phyloP scores from a whole-genome alignment of 2,113 vertebrate genomes.

The Speoplatyrhinus poulsoni region DNA sequence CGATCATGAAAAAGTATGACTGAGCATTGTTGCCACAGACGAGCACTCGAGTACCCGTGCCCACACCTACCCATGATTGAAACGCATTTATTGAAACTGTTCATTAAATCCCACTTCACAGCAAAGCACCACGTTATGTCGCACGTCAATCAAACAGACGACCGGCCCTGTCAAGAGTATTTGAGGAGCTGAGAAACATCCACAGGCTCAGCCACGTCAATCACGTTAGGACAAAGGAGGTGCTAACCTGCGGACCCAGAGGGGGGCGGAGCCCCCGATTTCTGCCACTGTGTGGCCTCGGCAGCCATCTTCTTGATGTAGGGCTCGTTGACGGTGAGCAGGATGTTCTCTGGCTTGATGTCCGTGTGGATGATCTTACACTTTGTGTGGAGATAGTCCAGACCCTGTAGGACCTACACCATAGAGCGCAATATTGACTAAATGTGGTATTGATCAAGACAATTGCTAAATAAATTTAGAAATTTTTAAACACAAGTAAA shows the following conservation, averaged over 20 bases:
- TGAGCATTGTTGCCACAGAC: too few relatives aligned
- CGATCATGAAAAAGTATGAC: too few relatives aligned
- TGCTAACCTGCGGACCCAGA: constrained; percentile 91
- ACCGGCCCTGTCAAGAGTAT: not conserved
- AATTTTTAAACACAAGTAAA: too few relatives aligned
- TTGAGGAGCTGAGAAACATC: not conserved
- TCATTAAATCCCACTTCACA: not conserved
- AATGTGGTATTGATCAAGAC: too few relatives aligned
- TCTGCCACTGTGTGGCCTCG: constrained; percentile 95
- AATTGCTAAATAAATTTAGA: too few relatives aligned
- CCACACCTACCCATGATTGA: not conserved
- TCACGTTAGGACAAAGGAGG: constrained; percentile 18
- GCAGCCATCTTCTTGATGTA: constrained; percentile 92
- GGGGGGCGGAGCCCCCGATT: constrained; percentile 89
- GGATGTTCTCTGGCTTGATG: constrained; percentile 96
- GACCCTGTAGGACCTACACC: constrained; percentile 89
- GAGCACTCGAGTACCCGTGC: too few relatives aligned
- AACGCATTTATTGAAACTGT: not conserved
- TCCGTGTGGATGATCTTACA: constrained; percentile 98
- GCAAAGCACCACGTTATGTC: not conserved
- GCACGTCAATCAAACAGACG: constrained; percentile 8
- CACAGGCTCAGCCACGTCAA: constrained; percentile 9
- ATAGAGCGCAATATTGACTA: not conserved
- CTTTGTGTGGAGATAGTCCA: constrained; percentile 94
- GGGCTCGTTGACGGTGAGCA: constrained; percentile 90